Percentiles rank a stretch among this genome's conserved stretches.
phyloP scores from a whole-genome alignment of 2,797 vertebrate species.

The Trachurus trachurus region DNA sequence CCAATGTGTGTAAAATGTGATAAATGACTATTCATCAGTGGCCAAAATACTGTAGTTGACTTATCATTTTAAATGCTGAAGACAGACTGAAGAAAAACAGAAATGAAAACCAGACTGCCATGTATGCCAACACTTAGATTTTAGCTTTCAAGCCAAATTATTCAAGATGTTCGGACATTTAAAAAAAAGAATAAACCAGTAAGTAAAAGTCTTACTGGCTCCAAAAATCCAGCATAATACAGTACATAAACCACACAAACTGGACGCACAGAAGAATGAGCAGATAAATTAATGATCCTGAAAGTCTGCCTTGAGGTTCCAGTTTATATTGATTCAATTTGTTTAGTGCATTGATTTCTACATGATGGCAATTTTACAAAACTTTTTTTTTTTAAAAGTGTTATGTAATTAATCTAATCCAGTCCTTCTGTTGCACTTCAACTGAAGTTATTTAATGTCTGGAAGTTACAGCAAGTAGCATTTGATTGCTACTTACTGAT shows the following conservation, averaged over 20 bases:
- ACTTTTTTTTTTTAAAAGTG: background rate
- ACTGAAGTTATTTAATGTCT: conserved; percentile 8
- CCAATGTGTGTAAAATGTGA: background rate
- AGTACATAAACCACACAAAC: conserved; percentile 21
- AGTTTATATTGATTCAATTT: background rate
- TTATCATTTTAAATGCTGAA: background rate
- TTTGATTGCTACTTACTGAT: conserved; percentile 43
- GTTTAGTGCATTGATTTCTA: background rate
- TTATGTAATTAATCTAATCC: background rate
- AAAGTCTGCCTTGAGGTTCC: background rate
- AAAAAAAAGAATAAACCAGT: background rate
- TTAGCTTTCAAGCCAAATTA: conserved; percentile 32
- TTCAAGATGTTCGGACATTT: conserved; percentile 13
- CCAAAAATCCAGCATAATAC: background rate
- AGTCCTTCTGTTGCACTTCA: background rate
- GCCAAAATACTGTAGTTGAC: background rate
- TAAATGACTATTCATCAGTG: background rate
- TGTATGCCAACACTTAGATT: conserved; percentile 9
- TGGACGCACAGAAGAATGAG: conserved; percentile 6
- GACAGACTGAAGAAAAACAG: conserved; percentile 2
- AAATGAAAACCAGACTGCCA: conserved; percentile 18
- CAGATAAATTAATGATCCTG: background rate
- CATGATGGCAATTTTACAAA: background rate
- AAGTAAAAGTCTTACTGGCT: background rate
- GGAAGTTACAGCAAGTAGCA: conserved; percentile 5